phyloP scores from a whole-genome alignment of 2,888 invertebrate species.

The Meandrusa payeni region DNA sequence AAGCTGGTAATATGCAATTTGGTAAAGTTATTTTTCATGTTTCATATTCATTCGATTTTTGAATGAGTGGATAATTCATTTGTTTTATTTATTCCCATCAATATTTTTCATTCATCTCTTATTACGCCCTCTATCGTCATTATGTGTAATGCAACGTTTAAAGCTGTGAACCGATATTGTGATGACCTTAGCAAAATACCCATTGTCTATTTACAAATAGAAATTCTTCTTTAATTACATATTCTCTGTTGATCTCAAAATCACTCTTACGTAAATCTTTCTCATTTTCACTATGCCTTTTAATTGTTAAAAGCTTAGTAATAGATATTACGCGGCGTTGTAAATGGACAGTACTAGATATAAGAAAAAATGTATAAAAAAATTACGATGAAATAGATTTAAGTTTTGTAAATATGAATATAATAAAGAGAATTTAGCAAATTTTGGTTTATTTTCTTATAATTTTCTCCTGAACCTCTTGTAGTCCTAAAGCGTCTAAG shows the following conservation, averaged over 20 bases:
- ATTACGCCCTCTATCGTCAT: constrained; percentile 22
- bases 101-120: constrained; percentile 8
- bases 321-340: constrained; percentile 41
- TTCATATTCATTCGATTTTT: neutral
- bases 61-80: neutral
- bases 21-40: neutral
- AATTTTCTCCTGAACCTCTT: no score
- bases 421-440: constrained; percentile 59
- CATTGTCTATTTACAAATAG: constrained; percentile 27
- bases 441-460: neutral
- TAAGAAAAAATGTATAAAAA: constrained; percentile 52
- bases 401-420: constrained; percentile 69
- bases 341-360: constrained; percentile 67
- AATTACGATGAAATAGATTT: constrained; percentile 46
- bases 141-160: constrained; percentile 28
- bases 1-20: neutral
- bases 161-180: constrained; percentile 41
- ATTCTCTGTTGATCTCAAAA: constrained; percentile 41
- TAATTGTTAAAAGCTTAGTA: constrained; percentile 32
- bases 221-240: constrained; percentile 20
- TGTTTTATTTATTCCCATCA: neutral
- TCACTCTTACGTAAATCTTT: constrained; percentile 30
- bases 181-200: constrained; percentile 34
- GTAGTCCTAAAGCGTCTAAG: no score
- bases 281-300: constrained; percentile 36